Base-by-base conservation (phyloP, 2,113 vertebrate species). In the Myrmecophaga tridactyla region DNA sequence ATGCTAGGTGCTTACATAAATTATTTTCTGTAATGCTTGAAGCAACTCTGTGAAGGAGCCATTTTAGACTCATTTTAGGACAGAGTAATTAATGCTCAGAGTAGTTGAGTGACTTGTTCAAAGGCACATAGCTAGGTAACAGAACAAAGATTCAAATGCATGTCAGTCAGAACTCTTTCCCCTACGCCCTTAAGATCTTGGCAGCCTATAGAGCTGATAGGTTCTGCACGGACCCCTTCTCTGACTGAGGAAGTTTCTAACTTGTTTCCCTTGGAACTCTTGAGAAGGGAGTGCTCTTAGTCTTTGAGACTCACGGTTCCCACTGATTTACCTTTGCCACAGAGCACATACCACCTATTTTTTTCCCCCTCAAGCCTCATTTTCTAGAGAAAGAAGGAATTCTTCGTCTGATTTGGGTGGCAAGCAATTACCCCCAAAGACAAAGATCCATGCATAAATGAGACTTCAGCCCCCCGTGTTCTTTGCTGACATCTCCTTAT, bases 141-240 rank as follows among this genome's bases (percentile, higher is more conserved):
- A 70, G 23, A 46, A 6, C 34, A 18, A 46, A 73, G 11, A 77
- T 56, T 43, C 14, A 34, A 20, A 1, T 1, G 36, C 20, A 11
- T 1, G 0, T 3, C 27, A 34, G 41, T 34, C 46, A 62, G 29
- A 20, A 7, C 48, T 56, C 34, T 83, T 46, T 46, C 43, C 8
- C 34, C 41, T 20, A 25, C 4, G 7, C 81, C 39, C 2, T 18
- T 23, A 9, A n/a, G 43, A 29, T 75, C 29, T 29, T 48, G 34
- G n/a, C 6, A 0, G 6, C 6, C 25, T 14, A 7, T 46, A n/a
- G 72, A 29, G 4, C 4, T 23, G 51, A 29, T 8, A 9, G 29
- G 4, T 27, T 94, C 18, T 36, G 1, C 12, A 41, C 3, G 20
- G 48, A 6, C 1, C 10, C 34, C 13, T 72, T 13, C 39, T 77